Conservation (phyloP, 2,888 invertebrate species). For the Proisotoma minuta region DNA sequence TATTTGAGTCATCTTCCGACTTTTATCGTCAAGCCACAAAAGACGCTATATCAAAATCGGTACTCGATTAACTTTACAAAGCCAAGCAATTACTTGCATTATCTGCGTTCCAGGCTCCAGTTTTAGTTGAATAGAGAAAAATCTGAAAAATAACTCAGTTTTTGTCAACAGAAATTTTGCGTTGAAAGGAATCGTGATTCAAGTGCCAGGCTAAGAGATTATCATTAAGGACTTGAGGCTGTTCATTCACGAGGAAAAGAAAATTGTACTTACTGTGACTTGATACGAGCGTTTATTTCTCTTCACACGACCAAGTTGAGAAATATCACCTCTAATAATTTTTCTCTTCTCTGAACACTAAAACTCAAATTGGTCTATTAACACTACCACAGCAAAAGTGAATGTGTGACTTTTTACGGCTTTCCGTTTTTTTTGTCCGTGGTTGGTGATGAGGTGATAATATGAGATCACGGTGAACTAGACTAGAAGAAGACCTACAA, state of each 20-base stretch:
- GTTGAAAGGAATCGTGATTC: slow-evolving; percentile 30
- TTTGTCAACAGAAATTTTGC: slow-evolving; percentile 11
- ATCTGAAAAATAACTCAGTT: slow-evolving; percentile 8
- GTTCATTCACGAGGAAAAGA: slow-evolving; percentile 4
- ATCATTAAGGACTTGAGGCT: slow-evolving; percentile 10
- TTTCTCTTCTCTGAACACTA: neutral
- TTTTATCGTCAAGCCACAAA: neutral
- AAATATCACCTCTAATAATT: slow-evolving; percentile 5
- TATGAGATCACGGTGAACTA: neutral
- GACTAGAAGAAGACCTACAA: neutral
- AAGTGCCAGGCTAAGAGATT: slow-evolving; percentile 24
- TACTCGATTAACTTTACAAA: neutral
- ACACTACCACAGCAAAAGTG: neutral
- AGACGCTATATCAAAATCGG: neutral
- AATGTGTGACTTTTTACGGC: neutral
- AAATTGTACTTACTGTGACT: neutral
- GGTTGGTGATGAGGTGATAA: slow-evolving; percentile 5
- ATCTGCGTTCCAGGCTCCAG: no score
- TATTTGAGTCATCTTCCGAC: neutral
- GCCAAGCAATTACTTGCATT: neutral
- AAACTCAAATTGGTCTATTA: slow-evolving; percentile 5
- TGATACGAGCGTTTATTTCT: neutral
- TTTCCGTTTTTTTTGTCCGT: neutral
- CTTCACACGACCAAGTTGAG: neutral
- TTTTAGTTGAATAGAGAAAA: neutral